Evolutionary conservation across 1,140 invertebrate species (phyloP).

Genomic region (Drosophila nikananu): DNA sequence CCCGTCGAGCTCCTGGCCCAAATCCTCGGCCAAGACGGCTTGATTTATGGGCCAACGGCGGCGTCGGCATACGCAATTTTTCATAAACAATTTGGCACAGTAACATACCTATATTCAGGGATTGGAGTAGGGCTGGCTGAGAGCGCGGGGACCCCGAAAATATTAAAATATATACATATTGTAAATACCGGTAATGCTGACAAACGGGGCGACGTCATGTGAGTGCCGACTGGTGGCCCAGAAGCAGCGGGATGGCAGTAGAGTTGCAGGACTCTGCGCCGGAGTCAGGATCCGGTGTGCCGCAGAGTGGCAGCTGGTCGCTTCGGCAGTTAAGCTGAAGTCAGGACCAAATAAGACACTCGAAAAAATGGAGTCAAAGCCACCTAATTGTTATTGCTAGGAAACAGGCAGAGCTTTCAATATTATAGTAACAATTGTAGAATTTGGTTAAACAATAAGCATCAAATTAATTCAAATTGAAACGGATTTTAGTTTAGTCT

Average conservation of each 20-base stretch:
- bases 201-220: constrained; percentile 59
- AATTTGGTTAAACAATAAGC: too few species aligned
- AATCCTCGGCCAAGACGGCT: constrained; percentile 75
- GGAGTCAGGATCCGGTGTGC: constrained; percentile 48
- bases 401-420: too few species aligned
- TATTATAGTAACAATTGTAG: neutral
- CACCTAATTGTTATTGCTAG: too few species aligned
- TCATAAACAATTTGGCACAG: constrained; percentile 84
- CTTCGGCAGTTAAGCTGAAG: constrained; percentile 41
- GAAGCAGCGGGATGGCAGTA: constrained; percentile 41
- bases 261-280: constrained; percentile 27
- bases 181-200: constrained; percentile 80
- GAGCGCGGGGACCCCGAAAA: constrained; percentile 37
- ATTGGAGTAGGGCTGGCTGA: constrained; percentile 7
- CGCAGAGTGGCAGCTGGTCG: constrained; percentile 56
- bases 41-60: constrained; percentile 79
- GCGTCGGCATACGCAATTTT: constrained; percentile 79
- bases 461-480: too few species aligned
- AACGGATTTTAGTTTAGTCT: too few species aligned
- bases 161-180: constrained; percentile 76
- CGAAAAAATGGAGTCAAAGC: neutral
- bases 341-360: constrained; percentile 28
- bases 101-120: constrained; percentile 61
- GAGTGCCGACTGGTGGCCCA: constrained; percentile 66
- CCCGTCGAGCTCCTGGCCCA: constrained; percentile 69